Percentiles rank a stretch among this genome's conserved stretches.
These are phyloP conservation scores for Oligia strigilis DNA, from an alignment of 2,888 invertebrate species.

Conservation along the genomic window DNA sequence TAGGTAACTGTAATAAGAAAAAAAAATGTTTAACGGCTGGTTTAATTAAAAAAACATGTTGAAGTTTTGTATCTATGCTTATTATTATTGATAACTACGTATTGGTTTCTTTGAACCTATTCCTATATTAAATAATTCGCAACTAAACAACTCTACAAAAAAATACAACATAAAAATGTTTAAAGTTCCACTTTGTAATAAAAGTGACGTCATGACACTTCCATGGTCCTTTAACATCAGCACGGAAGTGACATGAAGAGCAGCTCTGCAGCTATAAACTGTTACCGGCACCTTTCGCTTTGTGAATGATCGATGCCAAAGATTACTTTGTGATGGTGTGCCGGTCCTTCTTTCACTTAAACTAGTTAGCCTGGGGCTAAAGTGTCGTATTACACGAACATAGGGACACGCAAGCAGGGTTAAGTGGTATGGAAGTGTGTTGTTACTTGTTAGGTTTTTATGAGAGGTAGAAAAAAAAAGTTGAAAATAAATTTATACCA, in stretches of 20 bases:
- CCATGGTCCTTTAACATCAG: slow-evolving; percentile 51
- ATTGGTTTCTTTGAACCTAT: background rate
- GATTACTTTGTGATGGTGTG: slow-evolving; percentile 84
- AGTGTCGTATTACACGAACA: slow-evolving; percentile 77
- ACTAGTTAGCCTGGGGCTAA: slow-evolving; percentile 84
- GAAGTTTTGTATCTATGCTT: background rate
- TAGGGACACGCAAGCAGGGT: slow-evolving; percentile 66
- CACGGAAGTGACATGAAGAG: slow-evolving; percentile 67
- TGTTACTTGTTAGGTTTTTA: slow-evolving; percentile 40
- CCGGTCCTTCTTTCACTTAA: slow-evolving; percentile 80
- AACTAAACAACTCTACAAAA: background rate
- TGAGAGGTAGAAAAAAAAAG: background rate
- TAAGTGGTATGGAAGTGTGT: slow-evolving; percentile 44
- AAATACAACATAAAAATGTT: background rate
- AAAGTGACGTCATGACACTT: slow-evolving; percentile 58
- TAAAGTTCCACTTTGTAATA: slow-evolving; percentile 45
- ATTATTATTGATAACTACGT: background rate
- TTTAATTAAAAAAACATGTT: background rate
- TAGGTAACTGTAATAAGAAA: background rate
- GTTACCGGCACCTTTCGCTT: slow-evolving; percentile 66
- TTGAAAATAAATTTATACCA: background rate
- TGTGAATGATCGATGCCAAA: slow-evolving; percentile 86
- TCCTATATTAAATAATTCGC: too few relatives aligned
- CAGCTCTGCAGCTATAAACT: slow-evolving; percentile 51
- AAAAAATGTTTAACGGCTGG: background rate